Evolutionary conservation across 2,797 vertebrate species (phyloP).

Genomic region (Trachurus trachurus): DNA sequence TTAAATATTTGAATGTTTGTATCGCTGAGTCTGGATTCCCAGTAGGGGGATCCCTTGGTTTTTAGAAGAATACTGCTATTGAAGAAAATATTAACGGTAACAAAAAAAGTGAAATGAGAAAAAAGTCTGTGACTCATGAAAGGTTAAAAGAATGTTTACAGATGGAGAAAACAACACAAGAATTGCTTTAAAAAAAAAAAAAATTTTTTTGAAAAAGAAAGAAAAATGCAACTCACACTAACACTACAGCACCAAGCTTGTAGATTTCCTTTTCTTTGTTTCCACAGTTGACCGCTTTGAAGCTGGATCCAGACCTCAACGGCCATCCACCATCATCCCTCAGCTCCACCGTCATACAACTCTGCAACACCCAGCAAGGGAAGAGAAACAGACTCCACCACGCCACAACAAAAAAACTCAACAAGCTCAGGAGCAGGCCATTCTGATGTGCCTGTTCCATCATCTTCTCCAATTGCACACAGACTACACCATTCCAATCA

Average conservation of each 20-base stretch:
- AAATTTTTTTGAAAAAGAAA: no score
- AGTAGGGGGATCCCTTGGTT: not conserved
- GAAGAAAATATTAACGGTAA: no score
- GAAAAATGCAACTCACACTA: no score
- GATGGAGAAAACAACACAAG: not conserved
- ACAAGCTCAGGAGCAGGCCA: not conserved
- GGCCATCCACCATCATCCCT: not conserved
- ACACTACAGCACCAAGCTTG: not conserved
- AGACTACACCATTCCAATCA: not conserved
- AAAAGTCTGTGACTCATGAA: no score
- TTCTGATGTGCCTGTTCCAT: not conserved
- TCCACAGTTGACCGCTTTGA: not conserved
- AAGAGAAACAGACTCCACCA: not conserved
- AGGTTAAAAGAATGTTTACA: not conserved
- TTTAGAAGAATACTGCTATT: no score
- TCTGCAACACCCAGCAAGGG: no score
- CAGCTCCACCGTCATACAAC: no score
- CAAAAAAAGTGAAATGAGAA: not conserved
- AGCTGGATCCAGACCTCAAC: not conserved
- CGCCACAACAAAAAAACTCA: not conserved
- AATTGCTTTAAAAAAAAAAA: not conserved
- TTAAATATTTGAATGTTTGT: conserved; percentile 2
- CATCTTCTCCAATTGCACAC: not conserved
- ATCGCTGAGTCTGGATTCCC: conserved; percentile 10
- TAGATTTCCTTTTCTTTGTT: not conserved